These are phyloP conservation scores for Marcusenius ussheri DNA, from an alignment of 2,113 vertebrate species.

Conservation along the genomic window DNA sequence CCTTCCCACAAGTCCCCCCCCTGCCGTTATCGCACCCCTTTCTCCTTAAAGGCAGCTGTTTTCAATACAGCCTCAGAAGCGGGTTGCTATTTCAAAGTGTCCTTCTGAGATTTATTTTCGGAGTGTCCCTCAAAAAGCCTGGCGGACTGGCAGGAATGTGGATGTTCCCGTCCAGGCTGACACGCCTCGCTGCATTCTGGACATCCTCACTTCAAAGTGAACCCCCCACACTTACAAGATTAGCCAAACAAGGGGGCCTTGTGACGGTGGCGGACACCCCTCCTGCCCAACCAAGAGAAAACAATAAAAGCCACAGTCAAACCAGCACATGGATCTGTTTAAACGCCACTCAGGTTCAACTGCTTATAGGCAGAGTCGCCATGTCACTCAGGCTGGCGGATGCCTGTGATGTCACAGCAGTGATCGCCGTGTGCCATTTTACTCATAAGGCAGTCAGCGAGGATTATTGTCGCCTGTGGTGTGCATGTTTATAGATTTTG, in stretches of 20 bases:
- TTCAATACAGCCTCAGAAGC: background rate
- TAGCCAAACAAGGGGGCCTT: constrained; percentile 13
- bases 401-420: background rate
- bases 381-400: background rate
- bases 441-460: background rate
- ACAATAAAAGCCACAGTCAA: background rate
- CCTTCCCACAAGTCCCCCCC: background rate
- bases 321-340: constrained; percentile 13
- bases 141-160: background rate
- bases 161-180: constrained; percentile 13
- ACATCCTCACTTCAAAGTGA: constrained; percentile 21
- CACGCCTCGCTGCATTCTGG: constrained; percentile 5
- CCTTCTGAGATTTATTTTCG: background rate
- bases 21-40: background rate
- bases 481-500: background rate
- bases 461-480: background rate
- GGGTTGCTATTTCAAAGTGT: background rate
- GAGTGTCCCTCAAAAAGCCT: background rate
- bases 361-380: background rate
- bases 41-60: background rate
- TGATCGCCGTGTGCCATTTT: background rate
- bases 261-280: background rate
- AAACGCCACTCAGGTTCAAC: background rate
- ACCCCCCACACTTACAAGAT: background rate
- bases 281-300: constrained; percentile 6